Conservation (phyloP, 2,888 invertebrate genomes). For the Lasioglossum lativentre region DNA sequence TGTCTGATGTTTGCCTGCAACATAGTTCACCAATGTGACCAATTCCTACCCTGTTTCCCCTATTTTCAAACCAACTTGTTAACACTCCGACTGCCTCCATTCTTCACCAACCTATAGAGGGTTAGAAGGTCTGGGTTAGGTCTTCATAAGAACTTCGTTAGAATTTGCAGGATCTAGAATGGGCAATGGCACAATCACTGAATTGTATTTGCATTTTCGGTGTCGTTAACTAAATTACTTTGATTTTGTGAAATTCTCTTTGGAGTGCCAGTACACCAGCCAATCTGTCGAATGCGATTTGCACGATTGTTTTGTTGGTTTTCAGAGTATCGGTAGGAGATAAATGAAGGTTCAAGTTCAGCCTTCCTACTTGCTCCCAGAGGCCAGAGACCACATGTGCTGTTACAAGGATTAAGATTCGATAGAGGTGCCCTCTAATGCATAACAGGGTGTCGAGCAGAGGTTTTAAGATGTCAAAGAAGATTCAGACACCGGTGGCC, state of each 20-base stretch:
- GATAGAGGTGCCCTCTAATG: not conserved
- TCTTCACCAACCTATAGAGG: not conserved
- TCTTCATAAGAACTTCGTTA: not conserved
- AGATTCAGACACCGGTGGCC: not conserved
- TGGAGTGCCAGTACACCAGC: not conserved
- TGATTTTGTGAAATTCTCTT: not conserved
- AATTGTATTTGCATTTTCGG: too few relatives aligned
- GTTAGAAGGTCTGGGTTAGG: not conserved
- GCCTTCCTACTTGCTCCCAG: too few relatives aligned
- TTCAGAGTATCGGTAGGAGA: too few relatives aligned
- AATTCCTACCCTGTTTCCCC: not conserved
- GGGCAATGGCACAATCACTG: too few relatives aligned
- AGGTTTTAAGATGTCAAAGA: not conserved
- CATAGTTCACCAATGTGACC: not conserved
- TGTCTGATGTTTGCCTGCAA: not conserved
- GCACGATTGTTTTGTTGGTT: too few relatives aligned
- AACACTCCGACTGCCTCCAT: not conserved
- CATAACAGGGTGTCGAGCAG: not conserved
- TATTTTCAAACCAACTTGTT: not conserved
- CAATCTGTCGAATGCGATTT: not conserved
- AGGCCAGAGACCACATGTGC: not conserved
- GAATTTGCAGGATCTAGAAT: not conserved
- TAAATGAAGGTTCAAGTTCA: too few relatives aligned
- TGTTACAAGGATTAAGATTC: too few relatives aligned
- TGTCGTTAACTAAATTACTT: too few relatives aligned